Base-by-base conservation (phyloP, 2,797 vertebrate genomes). In the Potorous gilbertii region DNA sequence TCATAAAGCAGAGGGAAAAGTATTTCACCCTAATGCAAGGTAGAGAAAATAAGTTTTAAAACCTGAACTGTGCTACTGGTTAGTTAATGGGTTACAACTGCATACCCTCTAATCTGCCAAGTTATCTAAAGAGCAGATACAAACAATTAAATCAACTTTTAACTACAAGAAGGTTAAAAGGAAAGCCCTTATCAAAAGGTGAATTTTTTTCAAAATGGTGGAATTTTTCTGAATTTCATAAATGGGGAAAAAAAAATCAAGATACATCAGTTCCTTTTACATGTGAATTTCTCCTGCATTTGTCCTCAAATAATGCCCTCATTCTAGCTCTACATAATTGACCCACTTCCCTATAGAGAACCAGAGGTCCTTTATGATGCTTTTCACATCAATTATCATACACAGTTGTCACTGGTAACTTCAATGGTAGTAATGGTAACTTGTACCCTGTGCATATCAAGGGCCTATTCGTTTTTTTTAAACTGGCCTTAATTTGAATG, bases 61-160 rank as follows among this genome's bases (percentile, higher is more conserved):
- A 93, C 94, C 96, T 90, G 93, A 94, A 94, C 90, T 66, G 0
- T n/a, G 59, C 93, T 62, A 46, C 54, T 0, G 1, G 54, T 31
- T 29, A 90, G 96, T 98, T 98, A 97, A 97, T 97, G 92, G 97
- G 96, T 97, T 12, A 97, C 94, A 66, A 21, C 0, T 0, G 2
- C 56, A 46, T 74, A 40, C 56, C 55, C 92, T 59, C 34, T 54
- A 81, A 21, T 81, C 50, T 3, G 56, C 95, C 93, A 92, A 92
- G 55, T 54, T 91, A 31, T n/a, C 40, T 57, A 54, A 2, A 94
- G 91, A 56, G 46, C 50, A 90, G 52, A 52, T n/a, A 94, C 52
- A 54, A 27, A 94, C 46, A 55, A 16, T n/a, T 55, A 62, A 95
- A 91, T 3, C 10, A 29, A 34, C 31, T 92, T 92, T 95, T 94